These are phyloP conservation scores for Loriculus beryllinus DNA, from an alignment of 2,797 vertebrate genomes.

Conservation along the genomic window DNA sequence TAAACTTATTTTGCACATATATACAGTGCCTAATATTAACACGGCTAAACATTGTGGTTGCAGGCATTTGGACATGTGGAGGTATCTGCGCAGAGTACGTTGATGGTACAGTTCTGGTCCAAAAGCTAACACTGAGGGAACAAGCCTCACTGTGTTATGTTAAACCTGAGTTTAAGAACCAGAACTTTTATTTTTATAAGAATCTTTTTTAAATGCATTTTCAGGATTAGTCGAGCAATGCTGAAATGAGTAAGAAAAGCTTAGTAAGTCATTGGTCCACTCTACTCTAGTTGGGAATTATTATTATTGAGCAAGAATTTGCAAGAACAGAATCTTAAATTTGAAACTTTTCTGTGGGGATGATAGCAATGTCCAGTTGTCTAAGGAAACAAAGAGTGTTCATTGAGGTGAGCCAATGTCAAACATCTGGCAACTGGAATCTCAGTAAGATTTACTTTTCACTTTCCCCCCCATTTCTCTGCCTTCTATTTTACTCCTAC, in stretches of 20 bases:
- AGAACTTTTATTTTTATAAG: background rate
- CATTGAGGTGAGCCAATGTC: background rate
- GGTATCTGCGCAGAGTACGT: background rate
- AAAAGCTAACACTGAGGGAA: background rate
- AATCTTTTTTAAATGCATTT: background rate
- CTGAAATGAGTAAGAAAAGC: background rate
- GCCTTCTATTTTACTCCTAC: constrained; percentile 44
- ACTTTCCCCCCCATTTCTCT: background rate
- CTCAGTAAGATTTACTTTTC: background rate
- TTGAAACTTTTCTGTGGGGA: background rate
- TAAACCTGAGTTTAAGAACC: background rate
- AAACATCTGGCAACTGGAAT: background rate
- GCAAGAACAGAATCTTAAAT: background rate
- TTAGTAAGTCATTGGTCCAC: background rate
- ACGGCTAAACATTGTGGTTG: background rate
- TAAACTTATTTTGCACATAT: background rate
- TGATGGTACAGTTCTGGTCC: background rate
- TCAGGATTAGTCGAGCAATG: background rate
- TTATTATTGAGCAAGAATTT: background rate
- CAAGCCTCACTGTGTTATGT: background rate
- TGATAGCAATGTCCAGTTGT: background rate
- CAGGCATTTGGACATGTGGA: background rate
- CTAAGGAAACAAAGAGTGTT: background rate
- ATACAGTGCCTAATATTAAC: background rate
- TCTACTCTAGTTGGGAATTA: background rate